phyloP scores from a whole-genome alignment of 2,888 invertebrate species.

The Apodemia duryi region DNA sequence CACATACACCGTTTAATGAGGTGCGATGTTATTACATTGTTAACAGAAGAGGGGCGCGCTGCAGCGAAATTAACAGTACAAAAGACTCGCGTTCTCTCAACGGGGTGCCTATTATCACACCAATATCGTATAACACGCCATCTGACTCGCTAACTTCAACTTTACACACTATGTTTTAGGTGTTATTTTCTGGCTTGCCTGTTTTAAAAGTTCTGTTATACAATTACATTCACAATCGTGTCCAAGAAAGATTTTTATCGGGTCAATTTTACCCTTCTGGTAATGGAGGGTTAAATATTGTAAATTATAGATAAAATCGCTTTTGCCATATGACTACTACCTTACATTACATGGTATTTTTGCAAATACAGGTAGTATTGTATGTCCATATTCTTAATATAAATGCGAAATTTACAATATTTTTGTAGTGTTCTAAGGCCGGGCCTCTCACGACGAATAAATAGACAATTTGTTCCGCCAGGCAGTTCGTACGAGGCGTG shows the following conservation, averaged over 20 bases:
- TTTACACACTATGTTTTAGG: slow-evolving; percentile 25
- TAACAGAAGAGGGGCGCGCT: slow-evolving; percentile 41
- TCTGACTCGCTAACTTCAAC: slow-evolving; percentile 19
- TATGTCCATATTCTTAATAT: too few species aligned
- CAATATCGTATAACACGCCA: slow-evolving; percentile 15
- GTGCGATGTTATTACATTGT: slow-evolving; percentile 40
- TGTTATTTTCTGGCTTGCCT: slow-evolving; percentile 23
- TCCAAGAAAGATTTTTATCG: slow-evolving; percentile 47
- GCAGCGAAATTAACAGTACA: slow-evolving; percentile 53
- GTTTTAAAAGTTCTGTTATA: slow-evolving; percentile 36
- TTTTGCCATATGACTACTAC: neutral
- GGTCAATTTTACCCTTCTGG: slow-evolving; percentile 38
- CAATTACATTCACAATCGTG: slow-evolving; percentile 44
- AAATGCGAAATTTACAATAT: too few species aligned
- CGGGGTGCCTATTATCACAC: slow-evolving; percentile 54
- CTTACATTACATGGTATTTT: neutral
- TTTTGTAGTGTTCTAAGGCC: too few species aligned
- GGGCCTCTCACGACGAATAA: too few species aligned
- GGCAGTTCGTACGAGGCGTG: too few species aligned
- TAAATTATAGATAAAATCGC: slow-evolving; percentile 10
- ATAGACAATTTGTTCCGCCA: too few species aligned
- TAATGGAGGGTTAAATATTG: slow-evolving; percentile 31
- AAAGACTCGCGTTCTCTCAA: slow-evolving; percentile 48
- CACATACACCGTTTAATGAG: slow-evolving; percentile 50
- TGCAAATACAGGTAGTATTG: neutral